Conservation (phyloP, 1,140 invertebrate species). For the Ips nitidus region DNA sequence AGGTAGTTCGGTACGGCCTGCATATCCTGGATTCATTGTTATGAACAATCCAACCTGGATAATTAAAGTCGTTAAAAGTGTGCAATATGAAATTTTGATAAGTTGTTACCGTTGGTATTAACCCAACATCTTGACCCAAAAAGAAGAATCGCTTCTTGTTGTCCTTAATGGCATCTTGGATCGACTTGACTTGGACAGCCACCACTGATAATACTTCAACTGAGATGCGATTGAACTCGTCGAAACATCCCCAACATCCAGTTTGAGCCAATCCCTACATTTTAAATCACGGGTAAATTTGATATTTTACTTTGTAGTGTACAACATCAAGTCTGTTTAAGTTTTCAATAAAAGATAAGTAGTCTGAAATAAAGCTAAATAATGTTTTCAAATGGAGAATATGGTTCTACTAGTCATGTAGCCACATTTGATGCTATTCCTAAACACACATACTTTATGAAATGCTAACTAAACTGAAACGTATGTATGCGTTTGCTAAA, state of each 20-base stretch:
- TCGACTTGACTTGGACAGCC: conserved; percentile 80
- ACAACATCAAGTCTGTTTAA: too few relatives aligned
- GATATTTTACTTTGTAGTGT: conserved; percentile 1
- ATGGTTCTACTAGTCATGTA: too few relatives aligned
- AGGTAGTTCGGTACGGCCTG: conserved; percentile 74
- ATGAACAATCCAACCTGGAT: conserved; percentile 82
- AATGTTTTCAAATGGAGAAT: too few relatives aligned
- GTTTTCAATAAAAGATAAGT: background rate
- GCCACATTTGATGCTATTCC: too few relatives aligned
- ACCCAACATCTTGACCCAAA: conserved; percentile 75
- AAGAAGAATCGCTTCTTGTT: conserved; percentile 81
- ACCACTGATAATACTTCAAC: conserved; percentile 92
- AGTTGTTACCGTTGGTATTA: conserved; percentile 63
- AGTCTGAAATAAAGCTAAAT: background rate
- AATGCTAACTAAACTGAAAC: too few relatives aligned
- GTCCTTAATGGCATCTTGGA: conserved; percentile 82
- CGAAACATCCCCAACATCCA: conserved; percentile 95
- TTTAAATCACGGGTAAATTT: background rate
- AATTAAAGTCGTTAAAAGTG: conserved; percentile 7
- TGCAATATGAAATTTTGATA: background rate
- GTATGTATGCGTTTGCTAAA: too few relatives aligned
- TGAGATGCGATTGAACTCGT: conserved; percentile 93
- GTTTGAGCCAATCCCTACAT: conserved; percentile 77
- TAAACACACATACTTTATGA: too few relatives aligned
- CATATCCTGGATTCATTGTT: conserved; percentile 93